A percentile compares a stretch with the other conserved stretches of the same genome.
Conservation (phyloP, 2,113 vertebrate genomes). For the Corynorhinus townsendii region DNA sequence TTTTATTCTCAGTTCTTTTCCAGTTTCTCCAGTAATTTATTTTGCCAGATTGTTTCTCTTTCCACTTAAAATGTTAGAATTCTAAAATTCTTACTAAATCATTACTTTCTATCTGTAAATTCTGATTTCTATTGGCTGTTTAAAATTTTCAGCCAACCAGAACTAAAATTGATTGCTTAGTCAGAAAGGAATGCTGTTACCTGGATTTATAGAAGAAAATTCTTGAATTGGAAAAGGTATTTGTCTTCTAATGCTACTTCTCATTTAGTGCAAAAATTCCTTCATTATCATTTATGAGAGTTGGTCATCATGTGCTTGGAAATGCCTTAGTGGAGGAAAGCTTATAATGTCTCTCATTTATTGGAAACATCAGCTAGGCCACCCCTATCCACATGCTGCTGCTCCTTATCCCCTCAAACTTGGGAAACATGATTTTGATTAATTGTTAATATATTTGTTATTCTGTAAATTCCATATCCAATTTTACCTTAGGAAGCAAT, state of each 20-base stretch:
- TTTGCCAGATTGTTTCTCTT: slow-evolving; percentile 36
- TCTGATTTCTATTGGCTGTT: slow-evolving; percentile 2
- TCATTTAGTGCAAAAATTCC: background rate
- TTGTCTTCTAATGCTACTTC: background rate
- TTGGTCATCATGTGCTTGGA: background rate
- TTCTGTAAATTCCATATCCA: background rate
- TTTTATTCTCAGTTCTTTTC: slow-evolving; percentile 14
- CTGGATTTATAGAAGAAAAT: slow-evolving; percentile 16
- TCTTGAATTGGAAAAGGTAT: slow-evolving; percentile 20
- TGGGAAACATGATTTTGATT: background rate
- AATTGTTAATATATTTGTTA: slow-evolving; percentile 14
- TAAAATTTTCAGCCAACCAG: slow-evolving; percentile 4
- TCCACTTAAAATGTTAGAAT: background rate
- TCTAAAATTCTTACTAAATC: background rate
- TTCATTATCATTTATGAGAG: background rate
- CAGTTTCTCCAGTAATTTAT: slow-evolving; percentile 9
- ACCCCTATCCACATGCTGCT: background rate
- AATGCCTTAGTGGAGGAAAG: background rate
- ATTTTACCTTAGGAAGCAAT: background rate
- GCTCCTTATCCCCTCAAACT: background rate
- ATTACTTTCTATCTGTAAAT: background rate
- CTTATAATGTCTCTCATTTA: background rate
- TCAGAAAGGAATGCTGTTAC: slow-evolving; percentile 12
- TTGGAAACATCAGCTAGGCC: background rate
- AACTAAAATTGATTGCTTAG: slow-evolving; percentile 26